A percentile compares a stretch with the other conserved stretches of the same genome.
Conservation (phyloP, 2,113 vertebrate genomes). For the Brachypteracias leptosomus region DNA sequence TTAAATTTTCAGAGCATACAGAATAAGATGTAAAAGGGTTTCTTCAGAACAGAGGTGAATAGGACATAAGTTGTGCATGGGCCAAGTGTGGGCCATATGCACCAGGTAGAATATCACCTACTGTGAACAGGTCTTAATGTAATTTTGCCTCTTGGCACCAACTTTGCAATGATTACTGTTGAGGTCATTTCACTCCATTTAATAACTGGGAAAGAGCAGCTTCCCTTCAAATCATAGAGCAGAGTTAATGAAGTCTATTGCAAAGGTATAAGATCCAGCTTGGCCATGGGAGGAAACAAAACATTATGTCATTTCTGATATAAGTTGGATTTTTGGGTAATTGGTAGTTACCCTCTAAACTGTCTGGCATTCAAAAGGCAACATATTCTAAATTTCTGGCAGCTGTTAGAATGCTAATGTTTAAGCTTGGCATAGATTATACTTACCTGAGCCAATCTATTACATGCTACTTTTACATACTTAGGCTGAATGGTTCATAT, state of each 20-base stretch:
- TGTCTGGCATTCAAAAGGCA: constrained; percentile 50
- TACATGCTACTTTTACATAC: constrained; percentile 36
- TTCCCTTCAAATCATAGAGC: neutral
- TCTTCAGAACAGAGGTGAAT: neutral
- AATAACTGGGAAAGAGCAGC: neutral
- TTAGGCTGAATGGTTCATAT: constrained; percentile 27
- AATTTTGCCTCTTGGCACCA: neutral
- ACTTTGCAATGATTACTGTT: neutral
- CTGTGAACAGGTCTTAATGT: neutral
- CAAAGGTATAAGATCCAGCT: neutral
- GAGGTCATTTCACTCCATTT: neutral
- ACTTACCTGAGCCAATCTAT: constrained; percentile 40
- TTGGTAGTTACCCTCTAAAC: constrained; percentile 62
- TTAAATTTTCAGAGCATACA: neutral
- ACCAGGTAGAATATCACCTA: neutral
- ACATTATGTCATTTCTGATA: constrained; percentile 15
- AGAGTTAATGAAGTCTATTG: neutral
- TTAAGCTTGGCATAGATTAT: constrained; percentile 52
- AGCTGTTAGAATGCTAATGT: neutral
- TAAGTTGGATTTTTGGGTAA: constrained; percentile 6
- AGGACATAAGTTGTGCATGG: neutral
- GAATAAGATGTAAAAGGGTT: neutral
- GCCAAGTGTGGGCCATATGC: neutral
- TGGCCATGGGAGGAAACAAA: constrained; percentile 39
- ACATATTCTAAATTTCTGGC: constrained; percentile 57